A percentile compares a stretch with the other conserved stretches of the same genome.
Evolutionary conservation across 2,888 invertebrate species (phyloP).

Genomic region (Harpalus rufipes): DNA sequence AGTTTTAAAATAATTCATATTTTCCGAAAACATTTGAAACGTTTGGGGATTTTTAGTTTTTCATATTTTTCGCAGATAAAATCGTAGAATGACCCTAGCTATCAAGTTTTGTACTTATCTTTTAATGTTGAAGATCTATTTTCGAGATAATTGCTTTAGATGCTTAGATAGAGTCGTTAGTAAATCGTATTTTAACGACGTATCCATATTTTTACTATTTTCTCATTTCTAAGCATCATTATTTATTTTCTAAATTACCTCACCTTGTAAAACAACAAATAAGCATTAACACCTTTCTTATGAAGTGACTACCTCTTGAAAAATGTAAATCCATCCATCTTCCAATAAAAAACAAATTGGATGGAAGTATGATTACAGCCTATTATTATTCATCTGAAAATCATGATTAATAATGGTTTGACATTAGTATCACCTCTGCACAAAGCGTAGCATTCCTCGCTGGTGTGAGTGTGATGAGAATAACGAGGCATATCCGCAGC

Average conservation of each 20-base stretch:
- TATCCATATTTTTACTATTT: neutral
- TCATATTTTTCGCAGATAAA: too few relatives aligned
- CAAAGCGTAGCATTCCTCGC: slow-evolving; percentile 17
- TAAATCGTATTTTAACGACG: neutral
- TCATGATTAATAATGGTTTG: slow-evolving; percentile 43
- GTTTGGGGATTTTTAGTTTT: too few relatives aligned
- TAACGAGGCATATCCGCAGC: slow-evolving; percentile 36
- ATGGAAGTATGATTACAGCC: slow-evolving; percentile 11
- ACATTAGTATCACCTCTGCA: slow-evolving; percentile 36
- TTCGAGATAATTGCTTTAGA: too few relatives aligned
- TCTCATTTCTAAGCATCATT: neutral
- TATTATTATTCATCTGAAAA: slow-evolving; percentile 35
- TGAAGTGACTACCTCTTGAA: slow-evolving; percentile 16
- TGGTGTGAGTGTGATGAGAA: slow-evolving; percentile 25
- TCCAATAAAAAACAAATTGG: slow-evolving; percentile 39
- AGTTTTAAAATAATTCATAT: too few relatives aligned
- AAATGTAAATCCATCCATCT: slow-evolving; percentile 30
- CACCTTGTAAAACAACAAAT: neutral
- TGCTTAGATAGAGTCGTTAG: too few relatives aligned
- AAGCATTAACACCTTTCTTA: slow-evolving; percentile 4
- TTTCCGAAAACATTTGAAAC: too few relatives aligned
- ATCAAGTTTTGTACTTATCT: too few relatives aligned
- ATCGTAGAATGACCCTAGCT: too few relatives aligned
- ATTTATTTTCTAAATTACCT: neutral
- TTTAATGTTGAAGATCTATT: too few relatives aligned